Conservation (phyloP, 2,113 vertebrate species). For the Petrocephalus microphthalmus region DNA sequence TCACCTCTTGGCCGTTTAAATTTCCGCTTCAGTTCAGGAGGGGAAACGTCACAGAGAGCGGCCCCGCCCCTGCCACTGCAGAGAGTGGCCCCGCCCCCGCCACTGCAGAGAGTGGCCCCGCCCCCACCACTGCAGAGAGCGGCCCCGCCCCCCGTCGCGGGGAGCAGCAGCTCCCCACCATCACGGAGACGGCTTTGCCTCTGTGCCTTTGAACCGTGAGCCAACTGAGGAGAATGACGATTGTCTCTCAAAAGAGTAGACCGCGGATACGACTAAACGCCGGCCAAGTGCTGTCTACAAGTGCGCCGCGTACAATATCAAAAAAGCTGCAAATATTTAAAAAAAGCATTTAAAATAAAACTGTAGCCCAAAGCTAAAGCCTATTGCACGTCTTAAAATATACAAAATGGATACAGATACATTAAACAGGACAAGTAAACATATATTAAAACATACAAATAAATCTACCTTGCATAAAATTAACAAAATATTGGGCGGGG, state of each 20-base stretch:
- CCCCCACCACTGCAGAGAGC: no score
- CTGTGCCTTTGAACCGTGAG: constrained; percentile 16
- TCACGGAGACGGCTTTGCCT: constrained; percentile 34
- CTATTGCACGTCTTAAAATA: constrained; percentile 96
- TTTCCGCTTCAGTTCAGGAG: background rate
- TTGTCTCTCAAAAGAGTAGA: constrained; percentile 41
- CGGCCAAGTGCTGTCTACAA: constrained; percentile 21
- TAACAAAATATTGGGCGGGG: constrained; percentile 61
- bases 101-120: no score
- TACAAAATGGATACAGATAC: constrained; percentile 65
- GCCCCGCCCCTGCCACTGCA: constrained; percentile 26
- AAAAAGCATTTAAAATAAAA: constrained; percentile 55
- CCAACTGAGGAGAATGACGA: constrained; percentile 39
- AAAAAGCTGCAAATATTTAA: constrained; percentile 42
- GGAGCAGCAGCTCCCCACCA: constrained; percentile 8
- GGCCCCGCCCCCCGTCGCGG: no score
- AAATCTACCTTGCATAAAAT: constrained; percentile 80
- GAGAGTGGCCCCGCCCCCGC: constrained; percentile 8
- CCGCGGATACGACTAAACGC: constrained; percentile 5
- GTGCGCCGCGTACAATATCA: constrained; percentile 30
- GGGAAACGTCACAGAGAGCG: background rate
- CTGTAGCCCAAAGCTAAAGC: constrained; percentile 81
- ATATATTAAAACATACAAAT: constrained; percentile 50
- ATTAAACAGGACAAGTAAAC: constrained; percentile 53
- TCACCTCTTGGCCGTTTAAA: constrained; percentile 23